phyloP scores from a whole-genome alignment of 2,113 vertebrate species.

The Notechis scutatus region DNA sequence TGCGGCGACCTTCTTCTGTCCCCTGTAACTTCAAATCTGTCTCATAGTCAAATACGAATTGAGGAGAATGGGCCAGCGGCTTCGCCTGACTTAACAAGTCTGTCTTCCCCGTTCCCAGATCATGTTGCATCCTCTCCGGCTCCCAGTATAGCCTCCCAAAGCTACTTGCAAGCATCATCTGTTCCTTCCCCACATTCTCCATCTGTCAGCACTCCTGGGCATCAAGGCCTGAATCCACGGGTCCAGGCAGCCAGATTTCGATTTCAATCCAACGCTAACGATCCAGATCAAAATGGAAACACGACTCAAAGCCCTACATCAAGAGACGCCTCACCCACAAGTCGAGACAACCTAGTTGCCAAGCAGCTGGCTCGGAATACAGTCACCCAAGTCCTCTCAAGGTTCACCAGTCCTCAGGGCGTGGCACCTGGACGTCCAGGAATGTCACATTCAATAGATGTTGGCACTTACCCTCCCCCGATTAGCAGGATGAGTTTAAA shows the following conservation, averaged over 20 bases:
- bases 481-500: constrained; percentile 77
- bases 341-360: constrained; percentile 89
- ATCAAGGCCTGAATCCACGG: constrained; percentile 84
- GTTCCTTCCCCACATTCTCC: constrained; percentile 73
- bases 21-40: constrained; percentile 47
- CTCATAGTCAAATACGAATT: constrained; percentile 61
- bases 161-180: constrained; percentile 49
- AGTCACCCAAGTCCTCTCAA: constrained; percentile 92
- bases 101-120: constrained; percentile 50
- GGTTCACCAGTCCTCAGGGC: constrained; percentile 88
- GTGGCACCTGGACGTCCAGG: constrained; percentile 69
- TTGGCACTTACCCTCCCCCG: constrained; percentile 69
- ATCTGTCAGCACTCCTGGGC: constrained; percentile 66
- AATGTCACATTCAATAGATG: constrained; percentile 67
- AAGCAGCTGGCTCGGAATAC: constrained; percentile 96
- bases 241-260: constrained; percentile 93
- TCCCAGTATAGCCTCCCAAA: constrained; percentile 57
- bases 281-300: constrained; percentile 95
- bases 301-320: constrained; percentile 86
- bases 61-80: constrained; percentile 85
- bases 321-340: constrained; percentile 90
- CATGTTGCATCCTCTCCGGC: constrained; percentile 47
- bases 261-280: constrained; percentile 85
- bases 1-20: constrained; percentile 73
- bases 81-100: constrained; percentile 59